Base-by-base conservation (phyloP, 1,140 invertebrate species). In the Drosophila teissieri region DNA sequence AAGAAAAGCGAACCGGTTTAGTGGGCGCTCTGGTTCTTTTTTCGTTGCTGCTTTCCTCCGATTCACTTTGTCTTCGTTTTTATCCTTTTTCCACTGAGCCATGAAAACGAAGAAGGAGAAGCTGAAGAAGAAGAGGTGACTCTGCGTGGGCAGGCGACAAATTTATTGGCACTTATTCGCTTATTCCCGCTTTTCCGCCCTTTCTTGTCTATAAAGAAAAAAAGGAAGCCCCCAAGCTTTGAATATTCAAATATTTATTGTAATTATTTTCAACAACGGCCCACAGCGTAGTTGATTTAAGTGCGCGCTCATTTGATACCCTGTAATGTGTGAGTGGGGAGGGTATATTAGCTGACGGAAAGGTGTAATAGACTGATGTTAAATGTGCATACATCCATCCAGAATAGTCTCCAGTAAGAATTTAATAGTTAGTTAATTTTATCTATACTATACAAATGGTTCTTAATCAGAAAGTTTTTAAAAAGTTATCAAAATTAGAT, bases 101-200 rank as follows among this genome's bases (percentile, higher is more conserved):
- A 46, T 45, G 42, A 45, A 45, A 44, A 45, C 19, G 42, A 6
- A 54, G 12, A 15, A 54, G 57, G 17, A 27, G 46, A 44, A 49
- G 45, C n/a, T 69, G 6, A 36, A 49, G 46, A 45, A 6, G 36
- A 39, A 34, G 56, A 62, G 8, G 15, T 34, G 51, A 58, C 19
- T 44, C 37, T 75, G 73, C 73, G 73, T 76, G 73, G 73, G 74
- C 58, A 58, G 62, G 62, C 73, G 73, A 76, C 73, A 76, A 76
- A 76, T 76, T 76, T 76, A 76, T 76, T 76, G 73, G 73, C 72
- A 76, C 73, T 54, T 75, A 48, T 22, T 48, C 52, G 24, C 68
- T n/a, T 4, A 37, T 27, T 22, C 34, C 51, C 17, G 65, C 49
- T 42, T 22, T 22, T 15, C 31, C 40, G 19, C 48, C 39, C 40